A percentile compares a stretch with the other conserved stretches of the same genome.
phyloP scores from a whole-genome alignment of 2,888 invertebrate genomes.

The Torymus aiolomorphi region DNA sequence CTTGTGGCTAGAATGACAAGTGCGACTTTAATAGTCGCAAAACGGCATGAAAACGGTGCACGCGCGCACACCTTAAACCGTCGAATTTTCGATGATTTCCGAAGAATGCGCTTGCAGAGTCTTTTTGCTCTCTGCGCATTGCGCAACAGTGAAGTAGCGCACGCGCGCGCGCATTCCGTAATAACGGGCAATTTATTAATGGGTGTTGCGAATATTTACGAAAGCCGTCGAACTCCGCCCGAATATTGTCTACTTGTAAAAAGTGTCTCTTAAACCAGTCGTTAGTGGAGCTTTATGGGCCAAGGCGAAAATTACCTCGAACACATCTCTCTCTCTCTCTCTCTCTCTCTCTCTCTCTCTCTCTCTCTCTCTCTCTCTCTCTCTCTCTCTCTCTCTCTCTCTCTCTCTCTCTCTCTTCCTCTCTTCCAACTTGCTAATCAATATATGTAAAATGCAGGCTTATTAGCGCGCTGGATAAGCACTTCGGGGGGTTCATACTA shows the following conservation, averaged over 20 bases:
- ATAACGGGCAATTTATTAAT: slow-evolving; percentile 46
- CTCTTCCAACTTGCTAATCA: slow-evolving; percentile 13
- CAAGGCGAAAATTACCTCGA: slow-evolving; percentile 30
- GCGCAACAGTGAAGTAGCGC: slow-evolving; percentile 13
- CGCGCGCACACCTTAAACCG: neutral
- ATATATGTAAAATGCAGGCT: slow-evolving; percentile 35
- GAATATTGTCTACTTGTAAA: slow-evolving; percentile 38
- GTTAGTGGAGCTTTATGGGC: slow-evolving; percentile 31
- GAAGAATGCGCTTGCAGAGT: slow-evolving; percentile 27
- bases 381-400: neutral
- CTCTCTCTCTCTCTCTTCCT: too few relatives aligned
- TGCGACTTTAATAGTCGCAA: neutral
- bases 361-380: neutral
- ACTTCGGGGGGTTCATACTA: neutral
- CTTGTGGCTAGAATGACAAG: slow-evolving; percentile 16
- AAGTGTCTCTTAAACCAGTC: slow-evolving; percentile 52
- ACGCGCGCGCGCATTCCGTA: neutral
- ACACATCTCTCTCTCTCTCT: neutral
- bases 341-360: too few relatives aligned
- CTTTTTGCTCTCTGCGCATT: slow-evolving; percentile 16
- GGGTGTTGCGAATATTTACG: slow-evolving; percentile 38
- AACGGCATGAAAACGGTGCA: neutral
- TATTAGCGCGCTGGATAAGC: slow-evolving; percentile 29
- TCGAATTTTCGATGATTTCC: slow-evolving; percentile 41
- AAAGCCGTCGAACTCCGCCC: slow-evolving; percentile 35